These are phyloP conservation scores for Metopia argyrocephala DNA, from an alignment of 2,888 invertebrate genomes.

Conservation along the genomic window DNA sequence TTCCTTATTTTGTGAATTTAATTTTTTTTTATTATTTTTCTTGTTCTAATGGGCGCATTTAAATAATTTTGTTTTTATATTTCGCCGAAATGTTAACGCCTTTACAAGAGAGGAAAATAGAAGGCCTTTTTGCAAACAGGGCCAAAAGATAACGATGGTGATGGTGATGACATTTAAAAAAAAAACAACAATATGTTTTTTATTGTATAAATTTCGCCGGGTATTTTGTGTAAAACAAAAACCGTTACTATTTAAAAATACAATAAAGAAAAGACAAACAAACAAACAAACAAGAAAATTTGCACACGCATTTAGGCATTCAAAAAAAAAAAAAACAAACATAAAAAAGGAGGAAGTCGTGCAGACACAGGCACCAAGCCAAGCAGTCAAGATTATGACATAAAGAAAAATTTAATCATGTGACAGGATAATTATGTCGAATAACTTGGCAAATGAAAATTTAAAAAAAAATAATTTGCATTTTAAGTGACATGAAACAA, in stretches of 20 bases:
- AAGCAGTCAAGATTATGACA: not conserved
- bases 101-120: no score
- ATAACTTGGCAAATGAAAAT: conserved; percentile 63
- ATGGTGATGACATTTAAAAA: conserved; percentile 55
- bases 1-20: no score
- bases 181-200: conserved; percentile 37
- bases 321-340: conserved; percentile 15
- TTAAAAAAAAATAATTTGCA: conserved; percentile 69
- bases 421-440: conserved; percentile 72
- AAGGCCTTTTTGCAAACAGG: conserved; percentile 40
- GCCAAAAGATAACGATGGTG: not conserved
- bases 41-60: conserved; percentile 34
- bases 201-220: conserved; percentile 66
- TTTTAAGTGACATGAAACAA: conserved; percentile 70
- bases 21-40: conserved; percentile 37
- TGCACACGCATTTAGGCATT: conserved; percentile 13
- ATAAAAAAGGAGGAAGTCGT: conserved; percentile 2
- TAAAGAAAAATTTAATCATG: conserved; percentile 69
- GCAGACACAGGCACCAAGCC: not conserved
- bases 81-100: conserved; percentile 66
- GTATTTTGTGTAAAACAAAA: not conserved
- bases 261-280: not conserved
- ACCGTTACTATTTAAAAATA: not conserved
- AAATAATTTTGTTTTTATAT: conserved; percentile 30
- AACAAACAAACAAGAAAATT: not conserved